Conservation (phyloP, 1,140 invertebrate genomes). For the Pseudoatta argentina region DNA sequence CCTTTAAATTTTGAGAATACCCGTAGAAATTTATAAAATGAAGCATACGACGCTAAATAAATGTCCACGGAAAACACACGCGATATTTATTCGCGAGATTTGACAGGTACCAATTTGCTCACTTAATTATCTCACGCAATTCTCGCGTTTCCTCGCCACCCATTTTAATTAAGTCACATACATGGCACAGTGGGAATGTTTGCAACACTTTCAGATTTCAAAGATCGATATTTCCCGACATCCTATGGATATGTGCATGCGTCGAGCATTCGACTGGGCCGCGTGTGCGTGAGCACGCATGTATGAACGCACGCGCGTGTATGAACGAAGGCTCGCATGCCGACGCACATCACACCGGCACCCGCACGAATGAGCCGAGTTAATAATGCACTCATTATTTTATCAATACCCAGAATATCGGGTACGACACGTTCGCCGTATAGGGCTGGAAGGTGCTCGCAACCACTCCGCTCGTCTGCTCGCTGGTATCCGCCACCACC, state of each 20-base stretch:
- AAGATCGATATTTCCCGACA: constrained; percentile 63
- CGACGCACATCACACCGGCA: constrained; percentile 73
- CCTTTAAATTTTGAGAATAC: background rate
- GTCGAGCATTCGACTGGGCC: constrained; percentile 20
- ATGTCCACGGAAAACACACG: background rate
- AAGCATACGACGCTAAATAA: background rate
- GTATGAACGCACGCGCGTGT: background rate
- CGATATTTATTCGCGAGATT: constrained; percentile 16
- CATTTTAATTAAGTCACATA: constrained; percentile 61
- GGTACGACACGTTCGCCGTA: constrained; percentile 67
- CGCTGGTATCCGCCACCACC: constrained; percentile 55
- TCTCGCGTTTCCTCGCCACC: constrained; percentile 35
- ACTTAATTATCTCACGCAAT: constrained; percentile 38
- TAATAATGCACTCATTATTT: constrained; percentile 83
- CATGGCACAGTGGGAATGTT: constrained; percentile 27
- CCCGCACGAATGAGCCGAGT: constrained; percentile 68
- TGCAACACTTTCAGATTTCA: constrained; percentile 49
- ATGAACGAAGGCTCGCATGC: constrained; percentile 76
- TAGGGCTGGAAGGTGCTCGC: constrained; percentile 59
- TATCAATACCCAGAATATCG: constrained; percentile 81
- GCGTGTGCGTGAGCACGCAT: constrained; percentile 61
- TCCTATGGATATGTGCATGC: constrained; percentile 18
- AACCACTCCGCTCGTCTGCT: constrained; percentile 56
- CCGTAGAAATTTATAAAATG: background rate
- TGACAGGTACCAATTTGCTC: constrained; percentile 8